Base-by-base conservation (phyloP, 2,797 vertebrate species). In the Xenentodon cancila region DNA sequence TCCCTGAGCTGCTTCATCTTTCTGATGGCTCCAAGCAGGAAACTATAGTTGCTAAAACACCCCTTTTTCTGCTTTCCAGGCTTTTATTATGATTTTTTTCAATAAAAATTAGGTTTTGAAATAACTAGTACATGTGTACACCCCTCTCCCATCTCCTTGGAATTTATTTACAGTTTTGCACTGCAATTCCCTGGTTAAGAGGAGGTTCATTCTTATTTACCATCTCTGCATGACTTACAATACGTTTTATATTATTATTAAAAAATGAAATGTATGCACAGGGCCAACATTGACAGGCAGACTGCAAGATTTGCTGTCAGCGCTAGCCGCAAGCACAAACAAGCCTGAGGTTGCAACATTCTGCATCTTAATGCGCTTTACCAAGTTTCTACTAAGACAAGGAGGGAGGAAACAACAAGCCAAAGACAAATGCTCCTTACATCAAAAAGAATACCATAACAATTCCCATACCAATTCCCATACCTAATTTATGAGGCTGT, bases 331-430 rank as follows among this genome's bases (percentile, higher is more conserved):
- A 71, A 81, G 86, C 88, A 82, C 73, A 79, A 84, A 89, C 84
- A 85, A 66, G 90, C 69, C 76, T 66, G n/a, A 1, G 30, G 77
- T 85, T 89, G 87, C 82, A 68, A 87, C 71, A 84, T 4, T 53
- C 71, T 57, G 70, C 57, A 42, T 65, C 61, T 50, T 56, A 53
- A 73, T 77, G 60, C 50, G 77, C 59, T 79, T 53, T 6, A 60
- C 52, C 57, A 81, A 55, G 76, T 65, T 59, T 66, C 66, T 53
- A 70, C 66, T 17, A 16, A 54, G 51, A 45, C 47, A 25, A 45
- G 21, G 4, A 48, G 15, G 46, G 19, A 16, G 45, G 19, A 48
- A 43, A 37, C 42, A 57, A 67, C 68, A 73, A 56, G 68, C 59
- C 76, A 74, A 7, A 37, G 19, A 60, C 47, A 59, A 44, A 52